Conservation (phyloP, 2,888 invertebrate species). For the Nomada goodeniana region DNA sequence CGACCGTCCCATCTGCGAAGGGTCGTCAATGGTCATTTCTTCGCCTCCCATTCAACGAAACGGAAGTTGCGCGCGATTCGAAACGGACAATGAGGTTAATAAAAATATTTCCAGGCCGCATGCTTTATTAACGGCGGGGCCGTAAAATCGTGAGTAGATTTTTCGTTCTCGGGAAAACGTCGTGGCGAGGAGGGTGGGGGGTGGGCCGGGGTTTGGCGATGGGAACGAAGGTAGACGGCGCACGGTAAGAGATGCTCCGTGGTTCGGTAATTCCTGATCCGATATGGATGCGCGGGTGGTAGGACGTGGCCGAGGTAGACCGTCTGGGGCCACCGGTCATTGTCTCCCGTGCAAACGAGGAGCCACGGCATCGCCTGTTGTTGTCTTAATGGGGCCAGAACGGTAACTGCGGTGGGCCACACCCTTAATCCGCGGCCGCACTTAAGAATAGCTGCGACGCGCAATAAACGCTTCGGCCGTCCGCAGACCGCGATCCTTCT, state of each 20-base stretch:
- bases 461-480: conserved; percentile 51
- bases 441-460: conserved; percentile 55
- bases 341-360: conserved; percentile 63
- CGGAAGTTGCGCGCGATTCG: not conserved
- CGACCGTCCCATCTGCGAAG: not conserved
- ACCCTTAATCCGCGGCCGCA: conserved; percentile 63
- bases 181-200: not conserved
- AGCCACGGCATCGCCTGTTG: conserved; percentile 51
- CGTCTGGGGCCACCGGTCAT: conserved; percentile 61
- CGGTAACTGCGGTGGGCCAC: conserved; percentile 63
- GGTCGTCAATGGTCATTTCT: not conserved
- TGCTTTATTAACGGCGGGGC: too few relatives aligned
- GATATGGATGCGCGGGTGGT: conserved; percentile 29
- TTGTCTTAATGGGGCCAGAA: conserved; percentile 66
- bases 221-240: not conserved
- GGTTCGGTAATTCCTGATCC: not conserved
- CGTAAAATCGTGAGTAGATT: too few relatives aligned
- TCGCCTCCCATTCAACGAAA: not conserved
- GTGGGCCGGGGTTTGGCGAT: too few relatives aligned
- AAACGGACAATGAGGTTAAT: too few relatives aligned
- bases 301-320: conserved; percentile 37
- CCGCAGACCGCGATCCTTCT: conserved; percentile 31
- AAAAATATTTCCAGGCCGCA: too few relatives aligned
- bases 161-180: too few relatives aligned
- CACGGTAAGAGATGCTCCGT: not conserved